These are phyloP conservation scores for Aptenodytes forsteri DNA, from an alignment of 2,113 vertebrate species.

Conservation along the genomic window DNA sequence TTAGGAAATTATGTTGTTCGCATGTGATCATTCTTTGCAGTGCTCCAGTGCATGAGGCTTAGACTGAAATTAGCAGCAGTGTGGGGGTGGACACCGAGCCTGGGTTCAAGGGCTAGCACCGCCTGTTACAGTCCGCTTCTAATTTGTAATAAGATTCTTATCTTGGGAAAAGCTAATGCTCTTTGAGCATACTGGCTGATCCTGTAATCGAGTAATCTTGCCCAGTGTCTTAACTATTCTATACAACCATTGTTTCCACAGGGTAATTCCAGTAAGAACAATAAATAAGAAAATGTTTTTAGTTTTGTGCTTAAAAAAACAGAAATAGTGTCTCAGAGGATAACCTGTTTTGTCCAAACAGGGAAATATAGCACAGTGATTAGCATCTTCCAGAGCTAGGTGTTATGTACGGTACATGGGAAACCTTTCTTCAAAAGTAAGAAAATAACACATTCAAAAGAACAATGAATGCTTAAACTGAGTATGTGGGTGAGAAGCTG, in stretches of 20 bases:
- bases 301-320: background rate
- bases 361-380: background rate
- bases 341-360: background rate
- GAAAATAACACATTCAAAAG: background rate
- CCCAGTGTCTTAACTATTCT: background rate
- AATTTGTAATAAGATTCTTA: background rate
- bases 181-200: background rate
- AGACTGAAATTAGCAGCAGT: background rate
- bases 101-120: background rate
- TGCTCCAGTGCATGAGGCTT: background rate
- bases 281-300: background rate
- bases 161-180: background rate
- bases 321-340: background rate
- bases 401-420: background rate
- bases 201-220: background rate
- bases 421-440: background rate
- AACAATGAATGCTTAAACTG: background rate
- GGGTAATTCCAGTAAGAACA: background rate
- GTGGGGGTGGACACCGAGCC: background rate
- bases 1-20: background rate
- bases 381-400: background rate
- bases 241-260: background rate
- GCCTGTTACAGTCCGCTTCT: background rate
- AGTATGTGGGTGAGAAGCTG: background rate
- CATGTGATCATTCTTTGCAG: background rate